phyloP scores from a whole-genome alignment of 2,888 invertebrate genomes.

The Pardosa pseudoannulata region DNA sequence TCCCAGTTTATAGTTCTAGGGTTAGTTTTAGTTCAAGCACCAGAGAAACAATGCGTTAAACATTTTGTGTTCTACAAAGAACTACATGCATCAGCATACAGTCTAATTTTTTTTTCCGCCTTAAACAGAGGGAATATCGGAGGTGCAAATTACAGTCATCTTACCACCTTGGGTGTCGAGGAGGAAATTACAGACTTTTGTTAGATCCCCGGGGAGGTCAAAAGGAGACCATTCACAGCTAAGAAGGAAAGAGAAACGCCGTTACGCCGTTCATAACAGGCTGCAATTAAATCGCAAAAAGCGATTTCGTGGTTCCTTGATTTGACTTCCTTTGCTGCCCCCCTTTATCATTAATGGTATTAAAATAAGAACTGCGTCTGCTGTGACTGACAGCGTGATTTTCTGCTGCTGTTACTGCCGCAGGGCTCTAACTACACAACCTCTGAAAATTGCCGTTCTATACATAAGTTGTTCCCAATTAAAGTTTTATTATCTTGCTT shows the following conservation, averaged over 20 bases:
- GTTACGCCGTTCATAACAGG: not conserved
- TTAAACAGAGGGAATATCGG: not conserved
- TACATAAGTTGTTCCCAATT: not conserved
- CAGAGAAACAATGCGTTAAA: no score
- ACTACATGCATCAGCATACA: no score
- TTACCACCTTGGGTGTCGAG: not conserved
- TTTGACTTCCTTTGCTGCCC: not conserved
- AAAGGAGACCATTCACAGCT: not conserved
- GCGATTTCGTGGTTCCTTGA: conserved; percentile 1
- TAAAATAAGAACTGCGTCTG: not conserved
- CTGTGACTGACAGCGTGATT: not conserved
- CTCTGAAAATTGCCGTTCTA: not conserved
- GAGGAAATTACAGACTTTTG: not conserved
- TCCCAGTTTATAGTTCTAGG: no score
- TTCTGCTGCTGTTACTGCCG: not conserved
- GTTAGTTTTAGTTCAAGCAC: no score
- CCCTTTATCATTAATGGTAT: not conserved
- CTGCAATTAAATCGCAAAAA: conserved; percentile 2
- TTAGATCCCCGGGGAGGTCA: not conserved
- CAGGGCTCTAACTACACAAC: not conserved
- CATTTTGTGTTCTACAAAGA: no score
- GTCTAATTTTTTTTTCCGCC: not conserved
- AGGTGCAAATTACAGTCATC: conserved; percentile 14
- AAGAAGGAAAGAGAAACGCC: not conserved
- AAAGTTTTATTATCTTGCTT: no score